phyloP scores from a whole-genome alignment of 2,797 vertebrate species.

The Pelobates cultripes region DNA sequence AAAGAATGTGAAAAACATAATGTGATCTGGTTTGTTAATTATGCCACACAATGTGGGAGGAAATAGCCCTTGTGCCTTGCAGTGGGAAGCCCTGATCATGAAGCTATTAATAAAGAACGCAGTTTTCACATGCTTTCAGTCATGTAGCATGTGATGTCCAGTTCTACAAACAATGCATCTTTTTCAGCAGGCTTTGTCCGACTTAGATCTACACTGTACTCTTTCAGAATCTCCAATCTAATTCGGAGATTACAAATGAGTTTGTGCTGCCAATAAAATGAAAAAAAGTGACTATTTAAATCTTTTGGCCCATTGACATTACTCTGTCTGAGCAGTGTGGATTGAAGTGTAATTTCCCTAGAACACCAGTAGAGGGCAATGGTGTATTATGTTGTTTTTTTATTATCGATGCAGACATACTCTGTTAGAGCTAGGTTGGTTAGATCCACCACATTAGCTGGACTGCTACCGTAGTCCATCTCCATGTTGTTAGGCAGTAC shows the following conservation, averaged over 20 bases:
- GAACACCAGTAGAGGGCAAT: slow-evolving; percentile 59
- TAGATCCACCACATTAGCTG: too few relatives aligned
- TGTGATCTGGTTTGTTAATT: too few relatives aligned
- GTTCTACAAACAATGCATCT: background rate
- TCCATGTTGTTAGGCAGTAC: too few relatives aligned
- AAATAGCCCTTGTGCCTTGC: too few relatives aligned
- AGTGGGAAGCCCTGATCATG: background rate
- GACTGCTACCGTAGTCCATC: too few relatives aligned
- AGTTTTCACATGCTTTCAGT: background rate
- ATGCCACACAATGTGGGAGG: too few relatives aligned
- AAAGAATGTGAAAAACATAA: too few relatives aligned
- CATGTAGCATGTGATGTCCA: background rate
- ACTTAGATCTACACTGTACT: background rate
- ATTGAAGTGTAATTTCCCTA: background rate
- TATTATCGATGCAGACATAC: background rate
- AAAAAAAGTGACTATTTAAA: background rate
- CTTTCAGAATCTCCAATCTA: background rate
- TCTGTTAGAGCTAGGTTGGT: too few relatives aligned
- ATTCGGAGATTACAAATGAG: background rate
- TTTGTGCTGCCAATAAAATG: background rate
- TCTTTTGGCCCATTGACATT: background rate
- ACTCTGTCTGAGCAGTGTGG: background rate
- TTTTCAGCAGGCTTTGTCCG: background rate
- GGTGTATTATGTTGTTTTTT: background rate
- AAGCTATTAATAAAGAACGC: background rate